These are phyloP conservation scores for Bombus superbus DNA, from an alignment of 1,140 invertebrate genomes.

Conservation along the genomic window DNA sequence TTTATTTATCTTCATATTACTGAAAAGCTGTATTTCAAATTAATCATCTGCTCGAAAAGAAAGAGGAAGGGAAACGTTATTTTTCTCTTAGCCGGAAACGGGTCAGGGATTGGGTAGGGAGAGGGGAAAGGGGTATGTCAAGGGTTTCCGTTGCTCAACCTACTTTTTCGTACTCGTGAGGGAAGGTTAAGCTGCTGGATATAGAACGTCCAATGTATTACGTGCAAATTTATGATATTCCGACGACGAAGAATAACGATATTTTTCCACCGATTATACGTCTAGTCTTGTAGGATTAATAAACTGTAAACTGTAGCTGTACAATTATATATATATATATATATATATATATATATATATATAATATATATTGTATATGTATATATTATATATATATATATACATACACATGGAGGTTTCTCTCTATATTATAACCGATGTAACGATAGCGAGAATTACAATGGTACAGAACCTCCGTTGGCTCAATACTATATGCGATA, in stretches of 20 bases:
- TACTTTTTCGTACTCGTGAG: conserved; percentile 21
- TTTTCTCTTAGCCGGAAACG: neutral
- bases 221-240: conserved; percentile 71
- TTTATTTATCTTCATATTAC: neutral
- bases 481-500: conserved; percentile 35
- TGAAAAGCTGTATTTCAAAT: neutral
- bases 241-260: conserved; percentile 69
- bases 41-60: neutral
- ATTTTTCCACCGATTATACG: conserved; percentile 74
- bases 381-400: neutral
- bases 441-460: conserved; percentile 48
- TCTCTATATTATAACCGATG: conserved; percentile 35
- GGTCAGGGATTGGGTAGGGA: neutral
- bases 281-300: conserved; percentile 56
- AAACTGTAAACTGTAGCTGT: conserved; percentile 29
- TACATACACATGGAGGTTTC: conserved; percentile 18
- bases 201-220: conserved; percentile 70
- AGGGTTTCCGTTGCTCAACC: conserved; percentile 39
- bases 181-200: conserved; percentile 51
- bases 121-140: neutral
- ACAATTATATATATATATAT: conserved; percentile 16
- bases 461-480: conserved; percentile 20
- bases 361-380: neutral
- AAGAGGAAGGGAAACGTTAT: neutral
- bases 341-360: neutral